Evolutionary conservation across 35 echinoderm and acorn worm species (phyloP), one percentile per base, ranked within the genome.

Genomic region (Chiridota heheva): DNA sequence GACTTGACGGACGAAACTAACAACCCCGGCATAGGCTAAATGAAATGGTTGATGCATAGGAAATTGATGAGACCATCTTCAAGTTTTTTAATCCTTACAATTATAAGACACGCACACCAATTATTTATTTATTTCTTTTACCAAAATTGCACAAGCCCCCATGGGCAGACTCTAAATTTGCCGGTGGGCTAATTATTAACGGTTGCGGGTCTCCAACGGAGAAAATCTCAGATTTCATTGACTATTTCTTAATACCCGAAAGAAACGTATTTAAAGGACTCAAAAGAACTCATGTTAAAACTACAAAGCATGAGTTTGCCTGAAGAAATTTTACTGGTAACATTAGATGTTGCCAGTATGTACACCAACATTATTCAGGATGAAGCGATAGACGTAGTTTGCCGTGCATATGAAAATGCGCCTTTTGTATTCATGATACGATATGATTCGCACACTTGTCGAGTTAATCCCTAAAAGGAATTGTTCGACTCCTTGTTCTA

Each of bases 211-310:
- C 70, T 42, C 70, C 42, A 17, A 48, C 70, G 13, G 70, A 73
- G 34, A 40, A 44, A 73, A 73, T 73, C 36, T 73, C 70, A 44
- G 70, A 73, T 25, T 73, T 73, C 51, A 43, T 73, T 38, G 40
- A 73, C 36, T 0, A 44, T 44, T 47, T 73, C 22, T 26, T 73
- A 10, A 40, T 73, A 32, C 70, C 43, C 7, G 51, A 24, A 17
- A n/a, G n/a, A n/a, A n/a, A n/a, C n/a, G n/a, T n/a, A n/a, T 48
- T 40, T 73, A 7, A 73, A 73, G 34, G 40, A 73, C 32, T 47
- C 42, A 22, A 73, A 49, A 28, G 41, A 73, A 7, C 44, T 73
- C 2, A 25, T 49, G n/a, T 32, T 8, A 43, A 17, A 47, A 30
- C 70, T 73, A 26, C 4, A 51, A 51, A 44, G 41, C 13, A 44